These are phyloP conservation scores for Temnopleurus reevesii DNA, from an alignment of 53 echinoderm and acorn worm species.

Conservation along the genomic window DNA sequence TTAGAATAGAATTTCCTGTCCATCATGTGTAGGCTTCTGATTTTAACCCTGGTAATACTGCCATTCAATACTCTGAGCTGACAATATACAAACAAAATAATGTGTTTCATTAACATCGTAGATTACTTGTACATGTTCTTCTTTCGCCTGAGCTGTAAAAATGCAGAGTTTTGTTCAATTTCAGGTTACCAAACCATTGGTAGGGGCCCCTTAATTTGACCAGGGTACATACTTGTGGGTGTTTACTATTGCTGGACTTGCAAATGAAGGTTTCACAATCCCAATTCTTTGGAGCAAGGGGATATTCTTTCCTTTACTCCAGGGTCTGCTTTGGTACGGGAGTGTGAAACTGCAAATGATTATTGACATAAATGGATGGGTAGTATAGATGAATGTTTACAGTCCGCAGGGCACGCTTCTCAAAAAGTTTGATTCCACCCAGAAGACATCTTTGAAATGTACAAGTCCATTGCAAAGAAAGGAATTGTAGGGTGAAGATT, in stretches of 20 bases:
- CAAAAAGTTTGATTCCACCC: not conserved
- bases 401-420: not conserved
- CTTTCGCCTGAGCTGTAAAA: too few relatives aligned
- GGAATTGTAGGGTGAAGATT: not conserved
- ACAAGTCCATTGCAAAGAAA: not conserved
- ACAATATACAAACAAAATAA: too few relatives aligned
- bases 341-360: slow-evolving; percentile 37
- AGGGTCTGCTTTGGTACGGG: slow-evolving; percentile 5
- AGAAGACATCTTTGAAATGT: slow-evolving; percentile 1
- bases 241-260: not conserved
- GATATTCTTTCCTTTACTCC: not conserved
- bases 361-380: slow-evolving; percentile 41
- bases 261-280: not conserved
- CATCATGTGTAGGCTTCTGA: too few relatives aligned
- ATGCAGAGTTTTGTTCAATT: too few relatives aligned
- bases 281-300: not conserved
- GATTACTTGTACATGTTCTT: too few relatives aligned
- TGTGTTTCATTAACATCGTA: too few relatives aligned
- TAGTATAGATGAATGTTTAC: slow-evolving; percentile 27
- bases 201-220: too few relatives aligned
- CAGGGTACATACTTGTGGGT: too few relatives aligned
- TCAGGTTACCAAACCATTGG: too few relatives aligned
- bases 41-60: too few relatives aligned
- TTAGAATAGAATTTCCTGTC: too few relatives aligned
- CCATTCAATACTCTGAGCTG: too few relatives aligned